A percentile compares a stretch with the other conserved stretches of the same genome.
These are phyloP conservation scores for Sparus aurata DNA, from an alignment of 2,797 vertebrate genomes.

Conservation along the genomic window DNA sequence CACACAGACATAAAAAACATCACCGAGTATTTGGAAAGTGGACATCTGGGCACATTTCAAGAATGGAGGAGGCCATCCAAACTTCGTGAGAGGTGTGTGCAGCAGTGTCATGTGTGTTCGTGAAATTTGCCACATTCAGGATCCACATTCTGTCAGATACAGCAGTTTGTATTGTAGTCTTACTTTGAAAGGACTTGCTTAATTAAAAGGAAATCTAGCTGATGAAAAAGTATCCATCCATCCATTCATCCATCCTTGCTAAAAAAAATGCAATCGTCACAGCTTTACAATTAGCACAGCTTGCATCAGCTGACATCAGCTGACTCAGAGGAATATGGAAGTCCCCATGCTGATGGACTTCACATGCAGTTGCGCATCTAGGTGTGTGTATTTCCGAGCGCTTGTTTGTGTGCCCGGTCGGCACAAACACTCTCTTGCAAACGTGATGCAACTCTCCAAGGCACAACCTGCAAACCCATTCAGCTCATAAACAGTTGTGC, in stretches of 20 bases:
- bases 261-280: conserved; percentile 60
- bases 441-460: conserved; percentile 88
- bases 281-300: conserved; percentile 79
- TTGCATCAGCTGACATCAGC: conserved; percentile 89
- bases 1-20: too few species aligned
- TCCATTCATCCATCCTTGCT: conserved; percentile 10
- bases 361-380: conserved; percentile 67
- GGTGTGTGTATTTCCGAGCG: conserved; percentile 67
- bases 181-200: too few species aligned
- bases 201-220: too few species aligned
- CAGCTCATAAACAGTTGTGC: conserved; percentile 78
- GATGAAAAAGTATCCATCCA: neutral
- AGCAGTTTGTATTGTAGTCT: too few species aligned
- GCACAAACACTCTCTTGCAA: conserved; percentile 85
- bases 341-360: conserved; percentile 81
- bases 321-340: conserved; percentile 84
- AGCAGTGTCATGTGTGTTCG: too few species aligned
- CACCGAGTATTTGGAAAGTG: too few species aligned
- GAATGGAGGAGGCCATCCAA: too few species aligned
- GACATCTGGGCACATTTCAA: too few species aligned
- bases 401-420: conserved; percentile 74
- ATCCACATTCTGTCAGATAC: too few species aligned
- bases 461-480: conserved; percentile 73
- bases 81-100: too few species aligned
- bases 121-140: too few species aligned